Conservation (phyloP, 1,140 invertebrate genomes). For the Brachystomella parvula region DNA sequence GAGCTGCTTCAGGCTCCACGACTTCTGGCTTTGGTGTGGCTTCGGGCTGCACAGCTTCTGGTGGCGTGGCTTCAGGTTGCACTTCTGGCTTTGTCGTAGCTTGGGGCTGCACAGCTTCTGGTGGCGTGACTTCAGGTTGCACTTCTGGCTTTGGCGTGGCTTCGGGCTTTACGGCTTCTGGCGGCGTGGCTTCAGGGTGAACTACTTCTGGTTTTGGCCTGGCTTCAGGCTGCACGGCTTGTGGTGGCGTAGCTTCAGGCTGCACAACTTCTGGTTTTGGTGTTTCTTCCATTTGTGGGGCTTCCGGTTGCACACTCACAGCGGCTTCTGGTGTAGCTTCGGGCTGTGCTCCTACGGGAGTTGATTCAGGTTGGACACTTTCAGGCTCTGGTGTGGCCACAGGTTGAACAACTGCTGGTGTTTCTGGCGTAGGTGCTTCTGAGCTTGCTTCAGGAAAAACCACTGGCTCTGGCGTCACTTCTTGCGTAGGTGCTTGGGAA, state of each 20-base stretch:
- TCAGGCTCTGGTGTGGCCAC: neutral
- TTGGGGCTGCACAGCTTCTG: neutral
- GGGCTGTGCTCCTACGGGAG: neutral
- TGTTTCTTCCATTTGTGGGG: neutral
- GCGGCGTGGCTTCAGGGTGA: neutral
- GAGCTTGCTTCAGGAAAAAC: neutral
- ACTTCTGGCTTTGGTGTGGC: neutral
- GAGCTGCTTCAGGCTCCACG: neutral
- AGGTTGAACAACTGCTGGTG: neutral
- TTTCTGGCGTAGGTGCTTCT: neutral
- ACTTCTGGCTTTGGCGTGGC: neutral
- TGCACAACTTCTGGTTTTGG: neutral
- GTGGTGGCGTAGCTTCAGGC: neutral
- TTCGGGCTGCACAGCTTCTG: neutral
- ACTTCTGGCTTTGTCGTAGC: neutral
- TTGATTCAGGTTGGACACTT: neutral
- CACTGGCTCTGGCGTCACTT: neutral
- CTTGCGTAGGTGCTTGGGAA: neutral
- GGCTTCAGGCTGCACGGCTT: neutral
- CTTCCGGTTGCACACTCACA: neutral
- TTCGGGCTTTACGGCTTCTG: neutral
- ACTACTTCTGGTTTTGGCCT: neutral
- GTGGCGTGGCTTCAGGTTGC: neutral
- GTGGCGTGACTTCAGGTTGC: neutral
- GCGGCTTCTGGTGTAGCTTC: neutral